A percentile compares a stretch with the other conserved stretches of the same genome.
These are phyloP conservation scores for Micromesistius poutassou DNA, from an alignment of 2,797 vertebrate species.

Conservation along the genomic window DNA sequence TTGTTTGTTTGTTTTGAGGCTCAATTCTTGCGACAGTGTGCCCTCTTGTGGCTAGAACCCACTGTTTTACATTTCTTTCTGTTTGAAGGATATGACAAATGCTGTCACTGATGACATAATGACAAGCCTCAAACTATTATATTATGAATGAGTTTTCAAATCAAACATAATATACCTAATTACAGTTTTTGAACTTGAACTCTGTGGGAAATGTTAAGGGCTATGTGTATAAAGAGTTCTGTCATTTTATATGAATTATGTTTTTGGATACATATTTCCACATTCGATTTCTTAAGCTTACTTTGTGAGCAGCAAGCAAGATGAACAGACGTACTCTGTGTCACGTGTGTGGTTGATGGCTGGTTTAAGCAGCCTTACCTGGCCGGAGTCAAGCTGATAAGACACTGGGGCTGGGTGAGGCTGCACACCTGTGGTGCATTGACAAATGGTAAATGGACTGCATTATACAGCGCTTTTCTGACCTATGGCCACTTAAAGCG, in stretches of 20 bases:
- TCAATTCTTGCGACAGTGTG: constrained; percentile 28
- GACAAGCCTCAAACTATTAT: neutral
- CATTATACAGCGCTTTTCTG: too few relatives aligned
- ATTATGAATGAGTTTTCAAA: neutral
- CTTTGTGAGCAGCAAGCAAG: neutral
- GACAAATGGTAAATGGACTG: too few relatives aligned
- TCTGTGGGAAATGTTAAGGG: neutral
- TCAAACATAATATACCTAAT: neutral
- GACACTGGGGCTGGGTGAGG: too few relatives aligned
- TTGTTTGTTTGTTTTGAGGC: neutral
- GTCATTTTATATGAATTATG: neutral
- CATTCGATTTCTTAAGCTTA: neutral
- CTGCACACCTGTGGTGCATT: too few relatives aligned
- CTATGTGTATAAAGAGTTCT: neutral
- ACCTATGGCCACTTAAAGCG: too few relatives aligned
- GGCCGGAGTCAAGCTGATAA: too few relatives aligned
- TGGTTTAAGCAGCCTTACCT: too few relatives aligned
- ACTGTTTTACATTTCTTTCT: neutral
- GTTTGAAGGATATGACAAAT: neutral
- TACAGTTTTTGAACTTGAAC: neutral
- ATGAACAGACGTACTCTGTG: neutral
- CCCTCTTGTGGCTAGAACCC: constrained; percentile 40
- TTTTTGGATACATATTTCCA: neutral
- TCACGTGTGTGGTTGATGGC: too few relatives aligned
- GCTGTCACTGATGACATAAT: neutral